phyloP scores from a whole-genome alignment of 2,888 invertebrate species.

The Sepiola atlantica region DNA sequence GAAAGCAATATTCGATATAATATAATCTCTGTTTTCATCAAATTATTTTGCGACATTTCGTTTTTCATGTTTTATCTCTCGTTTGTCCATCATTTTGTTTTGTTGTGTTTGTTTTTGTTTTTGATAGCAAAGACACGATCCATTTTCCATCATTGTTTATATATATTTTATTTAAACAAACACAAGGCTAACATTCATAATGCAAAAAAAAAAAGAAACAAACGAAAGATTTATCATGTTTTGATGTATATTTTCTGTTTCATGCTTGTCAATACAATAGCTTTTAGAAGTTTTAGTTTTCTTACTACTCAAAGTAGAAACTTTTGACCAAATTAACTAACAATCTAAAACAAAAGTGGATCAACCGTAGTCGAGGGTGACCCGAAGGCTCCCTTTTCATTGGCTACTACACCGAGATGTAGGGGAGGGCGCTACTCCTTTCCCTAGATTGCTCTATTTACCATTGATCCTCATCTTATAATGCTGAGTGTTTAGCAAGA shows the following conservation, averaged over 20 bases:
- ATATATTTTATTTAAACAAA: neutral
- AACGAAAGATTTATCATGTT: neutral
- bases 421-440: no score
- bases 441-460: no score
- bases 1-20: conserved; percentile 6
- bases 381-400: no score
- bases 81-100: neutral
- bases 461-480: no score
- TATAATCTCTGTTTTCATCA: neutral
- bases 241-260: neutral
- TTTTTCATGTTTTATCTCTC: neutral
- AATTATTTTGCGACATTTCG: neutral
- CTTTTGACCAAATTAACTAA: no score
- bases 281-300: neutral
- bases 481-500: no score
- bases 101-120: neutral
- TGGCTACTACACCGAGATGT: no score
- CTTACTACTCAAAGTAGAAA: neutral
- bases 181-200: neutral
- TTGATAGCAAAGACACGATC: neutral
- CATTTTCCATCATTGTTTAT: neutral
- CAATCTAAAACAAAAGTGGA: no score
- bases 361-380: no score
- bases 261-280: neutral
- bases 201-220: no score